A percentile compares a stretch with the other conserved stretches of the same genome.
Evolutionary conservation across 2,113 vertebrate species (phyloP).

Genomic region (Podarcis cretensis): DNA sequence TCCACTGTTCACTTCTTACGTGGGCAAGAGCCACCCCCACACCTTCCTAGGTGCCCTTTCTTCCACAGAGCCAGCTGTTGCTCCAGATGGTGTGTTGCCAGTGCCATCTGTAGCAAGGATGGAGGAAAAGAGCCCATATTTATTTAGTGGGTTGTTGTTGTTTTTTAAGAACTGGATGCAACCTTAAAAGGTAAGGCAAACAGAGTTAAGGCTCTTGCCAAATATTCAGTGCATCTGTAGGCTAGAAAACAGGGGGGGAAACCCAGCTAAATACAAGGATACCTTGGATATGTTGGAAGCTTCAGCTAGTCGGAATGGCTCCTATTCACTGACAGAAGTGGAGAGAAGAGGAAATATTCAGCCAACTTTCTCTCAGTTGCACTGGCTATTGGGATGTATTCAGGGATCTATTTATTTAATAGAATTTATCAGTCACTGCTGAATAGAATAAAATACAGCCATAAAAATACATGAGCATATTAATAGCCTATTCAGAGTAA

Average conservation of each 20-base stretch:
- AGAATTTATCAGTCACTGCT: too few relatives aligned
- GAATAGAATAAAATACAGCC: too few relatives aligned
- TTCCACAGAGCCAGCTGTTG: slow-evolving; percentile 31
- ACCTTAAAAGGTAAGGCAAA: slow-evolving; percentile 31
- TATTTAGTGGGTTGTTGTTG: too few relatives aligned
- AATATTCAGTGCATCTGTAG: background rate
- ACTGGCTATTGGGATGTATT: too few relatives aligned
- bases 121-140: background rate
- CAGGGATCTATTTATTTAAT: too few relatives aligned
- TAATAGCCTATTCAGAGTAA: too few relatives aligned
- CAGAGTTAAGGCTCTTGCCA: background rate
- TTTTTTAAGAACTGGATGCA: slow-evolving; percentile 3
- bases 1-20: slow-evolving; percentile 33
- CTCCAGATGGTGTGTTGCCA: slow-evolving; percentile 31
- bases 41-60: background rate
- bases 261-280: background rate
- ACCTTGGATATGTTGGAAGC: background rate
- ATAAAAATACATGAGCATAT: too few relatives aligned
- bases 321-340: background rate
- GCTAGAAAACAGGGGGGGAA: background rate
- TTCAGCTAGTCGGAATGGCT: background rate
- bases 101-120: slow-evolving; percentile 26
- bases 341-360: background rate
- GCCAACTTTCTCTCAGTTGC: background rate
- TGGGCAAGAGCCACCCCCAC: slow-evolving; percentile 44